Evolutionary conservation across 2,888 invertebrate species (phyloP), one percentile per base, ranked within the genome.

Genomic region (Psylliodes chrysocephalus): DNA sequence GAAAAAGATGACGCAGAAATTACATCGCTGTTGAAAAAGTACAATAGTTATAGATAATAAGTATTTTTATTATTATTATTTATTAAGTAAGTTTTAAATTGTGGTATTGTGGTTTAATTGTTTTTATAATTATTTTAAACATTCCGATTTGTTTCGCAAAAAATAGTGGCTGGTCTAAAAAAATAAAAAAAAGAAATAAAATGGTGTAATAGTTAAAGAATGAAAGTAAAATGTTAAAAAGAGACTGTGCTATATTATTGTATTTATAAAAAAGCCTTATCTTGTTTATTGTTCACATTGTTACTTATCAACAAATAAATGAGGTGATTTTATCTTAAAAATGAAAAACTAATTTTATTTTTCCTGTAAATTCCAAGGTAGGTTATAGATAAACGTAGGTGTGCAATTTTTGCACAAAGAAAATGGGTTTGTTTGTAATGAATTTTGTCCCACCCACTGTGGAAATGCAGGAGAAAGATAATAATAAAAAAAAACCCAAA

Each of bases 1-100:
- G 75, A 77, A 18, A 74, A 75, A 56, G 67, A 79, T 1, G 76
- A 79, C 66, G 59, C 63, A 1, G 80, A 82, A 70, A 74, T 82
- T 33, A 71, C 76, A 49, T 68, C 46, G 10, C 69, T 82, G 14
- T 60, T 81, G 52, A 60, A 72, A 25, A 78, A 81, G 64, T 80
- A 81, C 67, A 72, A 73, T 52, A 71, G 72, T 60, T 78, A 78
- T 66, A 79, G 77, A 69, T 80, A 77, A 66, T 72, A 71, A 51
- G 38, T 18, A 49, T 51, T 40, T 40, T 40, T 40, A 25, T 28
- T 44, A n/a, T n/a, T n/a, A n/a, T n/a, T n/a, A 57, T 49, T 51
- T 49, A 49, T 59, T 18, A 25, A 40, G 12, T 51, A 59, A 17
- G 28, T 59, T 59, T 59, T 59, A 59, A n/a, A 59, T 12, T 59